These are phyloP conservation scores for Sebastes steindachneri DNA, from an alignment of 2,797 vertebrate species.

Conservation along the genomic window DNA sequence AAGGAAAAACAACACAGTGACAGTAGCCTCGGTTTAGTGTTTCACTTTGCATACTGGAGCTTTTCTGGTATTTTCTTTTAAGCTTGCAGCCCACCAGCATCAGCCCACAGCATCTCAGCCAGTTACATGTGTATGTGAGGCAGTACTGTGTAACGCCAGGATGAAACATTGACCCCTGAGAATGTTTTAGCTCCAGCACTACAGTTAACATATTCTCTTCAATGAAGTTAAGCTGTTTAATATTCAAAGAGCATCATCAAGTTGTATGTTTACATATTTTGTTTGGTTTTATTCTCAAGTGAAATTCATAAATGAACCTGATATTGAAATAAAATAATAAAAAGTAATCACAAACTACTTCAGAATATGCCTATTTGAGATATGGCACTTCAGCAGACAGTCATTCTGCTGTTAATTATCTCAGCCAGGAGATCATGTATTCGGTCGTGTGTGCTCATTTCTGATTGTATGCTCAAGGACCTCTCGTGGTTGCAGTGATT, in stretches of 20 bases:
- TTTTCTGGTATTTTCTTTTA: slow-evolving; percentile 1
- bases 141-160: neutral
- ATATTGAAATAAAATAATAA: slow-evolving; percentile 33
- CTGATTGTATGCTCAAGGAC: no score
- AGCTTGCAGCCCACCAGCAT: neutral
- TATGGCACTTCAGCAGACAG: slow-evolving; percentile 19
- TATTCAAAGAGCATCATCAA: slow-evolving; percentile 4
- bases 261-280: slow-evolving; percentile 1
- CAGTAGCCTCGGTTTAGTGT: slow-evolving; percentile 37
- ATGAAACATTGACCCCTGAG: neutral
- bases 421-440: neutral
- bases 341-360: slow-evolving; percentile 41
- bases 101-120: neutral
- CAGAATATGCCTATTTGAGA: slow-evolving; percentile 39
- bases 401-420: neutral
- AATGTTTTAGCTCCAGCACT: neutral
- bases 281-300: slow-evolving; percentile 12
- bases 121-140: neutral
- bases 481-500: no score
- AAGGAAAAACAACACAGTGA: slow-evolving; percentile 25
- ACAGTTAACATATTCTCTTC: neutral
- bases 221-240: slow-evolving; percentile 11
- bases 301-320: slow-evolving; percentile 23
- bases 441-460: neutral
- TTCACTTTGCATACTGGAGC: slow-evolving; percentile 29